Base-by-base conservation (phyloP, 2,888 invertebrate genomes). In the Andricus curvator region DNA sequence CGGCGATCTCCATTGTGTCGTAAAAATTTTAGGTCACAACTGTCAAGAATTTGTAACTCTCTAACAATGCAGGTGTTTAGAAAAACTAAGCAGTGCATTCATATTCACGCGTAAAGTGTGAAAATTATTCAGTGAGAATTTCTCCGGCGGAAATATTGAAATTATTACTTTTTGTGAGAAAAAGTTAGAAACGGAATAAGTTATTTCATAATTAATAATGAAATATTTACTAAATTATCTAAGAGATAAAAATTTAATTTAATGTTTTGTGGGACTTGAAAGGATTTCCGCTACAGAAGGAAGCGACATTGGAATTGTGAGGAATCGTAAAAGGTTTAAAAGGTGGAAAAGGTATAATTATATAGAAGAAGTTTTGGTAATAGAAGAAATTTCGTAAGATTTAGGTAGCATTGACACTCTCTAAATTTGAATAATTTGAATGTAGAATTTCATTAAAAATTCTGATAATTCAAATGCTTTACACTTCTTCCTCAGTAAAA, bases 1-100 rank as follows among this genome's bases (percentile, higher is more conserved):
- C 74, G 56, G 29, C 51, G 33, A 74, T 60, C 56, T 56, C 74
- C 33, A 60, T 74, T 74, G 56, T 60, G 56, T 74, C n/a, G 74
- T 74, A 74, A 74, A 74, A 74, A 74, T 74, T 74, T 74, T 74
- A 74, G 74, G 74, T 74, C 74, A 74, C 33, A 33, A 37, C 51
- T 74, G 74, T 74, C 33, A 74, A 60, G 74, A 56, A 74, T 74
- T 74, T 37, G 33, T 74, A 74, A 56, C 56, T 74, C 74, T 33
- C 37, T 5, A 56, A 74, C 74, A 74, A 74, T 74, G 74, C 74
- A 37, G 33, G 17, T 33, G 56, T 60, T 74, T 56, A 74, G 56
- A 33, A 56, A 74, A 74, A 74, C 22, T 13, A 74, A 56, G n/a
- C n/a, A n/a, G 33, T 74, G 33, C 56, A 22, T 74, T 74, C 13